Conservation (phyloP, 2,113 vertebrate genomes). For the Machaerirhynchus nigripectus region DNA sequence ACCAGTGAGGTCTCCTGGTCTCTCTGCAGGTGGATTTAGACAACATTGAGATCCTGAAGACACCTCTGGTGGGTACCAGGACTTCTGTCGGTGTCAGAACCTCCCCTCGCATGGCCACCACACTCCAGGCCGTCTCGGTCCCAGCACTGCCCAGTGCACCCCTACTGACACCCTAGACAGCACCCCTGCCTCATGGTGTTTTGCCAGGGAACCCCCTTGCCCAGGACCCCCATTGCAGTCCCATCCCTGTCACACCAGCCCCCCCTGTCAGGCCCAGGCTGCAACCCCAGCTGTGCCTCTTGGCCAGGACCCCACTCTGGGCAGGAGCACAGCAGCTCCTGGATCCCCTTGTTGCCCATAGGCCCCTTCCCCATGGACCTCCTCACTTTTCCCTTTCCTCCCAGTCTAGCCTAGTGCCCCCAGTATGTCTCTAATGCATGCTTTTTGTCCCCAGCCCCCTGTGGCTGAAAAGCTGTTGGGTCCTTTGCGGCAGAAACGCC, state of each 20-base stretch:
- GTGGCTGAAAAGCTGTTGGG: neutral
- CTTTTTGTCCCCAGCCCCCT: neutral
- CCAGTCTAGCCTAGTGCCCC: neutral
- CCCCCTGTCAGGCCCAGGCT: neutral
- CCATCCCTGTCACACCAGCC: neutral
- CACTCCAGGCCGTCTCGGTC: neutral
- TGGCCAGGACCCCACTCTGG: neutral
- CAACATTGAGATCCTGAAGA: fast-evolving
- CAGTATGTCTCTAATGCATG: neutral
- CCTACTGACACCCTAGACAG: no score
- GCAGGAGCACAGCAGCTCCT: neutral
- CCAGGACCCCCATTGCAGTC: neutral
- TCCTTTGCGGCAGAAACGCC: neutral
- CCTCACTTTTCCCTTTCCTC: neutral
- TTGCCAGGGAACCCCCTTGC: neutral
- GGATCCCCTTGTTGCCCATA: neutral
- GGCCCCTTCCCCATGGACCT: neutral
- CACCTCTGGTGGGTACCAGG: fast-evolving
- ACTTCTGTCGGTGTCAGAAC: neutral
- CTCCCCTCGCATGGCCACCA: no score
- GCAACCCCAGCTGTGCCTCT: neutral
- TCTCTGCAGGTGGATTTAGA: neutral
- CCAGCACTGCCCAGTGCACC: no score
- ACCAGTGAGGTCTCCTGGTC: neutral
- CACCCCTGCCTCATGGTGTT: no score